phyloP scores from a whole-genome alignment of 2,113 vertebrate species.

The Tichodroma muraria region DNA sequence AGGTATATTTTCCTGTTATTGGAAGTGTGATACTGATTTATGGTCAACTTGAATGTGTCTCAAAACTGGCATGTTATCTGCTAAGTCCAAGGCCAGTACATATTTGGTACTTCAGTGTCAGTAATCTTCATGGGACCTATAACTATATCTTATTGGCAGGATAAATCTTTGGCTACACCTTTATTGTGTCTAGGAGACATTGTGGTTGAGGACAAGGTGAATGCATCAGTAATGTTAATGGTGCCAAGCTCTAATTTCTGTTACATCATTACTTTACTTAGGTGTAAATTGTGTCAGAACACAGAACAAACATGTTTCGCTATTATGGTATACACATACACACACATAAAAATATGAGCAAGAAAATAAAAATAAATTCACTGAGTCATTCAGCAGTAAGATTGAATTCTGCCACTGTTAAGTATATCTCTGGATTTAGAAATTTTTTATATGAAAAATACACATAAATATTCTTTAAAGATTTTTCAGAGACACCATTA shows the following conservation, averaged over 20 bases:
- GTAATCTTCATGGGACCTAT: slow-evolving; percentile 42
- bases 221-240: neutral
- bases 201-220: neutral
- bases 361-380: neutral
- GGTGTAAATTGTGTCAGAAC: neutral
- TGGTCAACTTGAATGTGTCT: slow-evolving; percentile 36
- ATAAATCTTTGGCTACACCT: slow-evolving; percentile 23
- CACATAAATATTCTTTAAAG: neutral
- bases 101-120: slow-evolving; percentile 38
- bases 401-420: neutral
- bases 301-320: neutral
- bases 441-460: neutral
- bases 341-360: neutral
- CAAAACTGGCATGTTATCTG: slow-evolving; percentile 57
- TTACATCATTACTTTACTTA: neutral
- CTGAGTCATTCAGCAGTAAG: neutral
- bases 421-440: neutral
- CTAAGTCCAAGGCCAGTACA: slow-evolving; percentile 56
- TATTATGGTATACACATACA: neutral
- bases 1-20: slow-evolving; percentile 12
- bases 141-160: slow-evolving; percentile 23
- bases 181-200: neutral
- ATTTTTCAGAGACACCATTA: neutral
- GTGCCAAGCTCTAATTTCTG: neutral
- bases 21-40: slow-evolving; percentile 31